Percentiles rank a stretch among this genome's conserved stretches.
phyloP scores from a whole-genome alignment of 2,797 vertebrate genomes.

The Manis javanica region DNA sequence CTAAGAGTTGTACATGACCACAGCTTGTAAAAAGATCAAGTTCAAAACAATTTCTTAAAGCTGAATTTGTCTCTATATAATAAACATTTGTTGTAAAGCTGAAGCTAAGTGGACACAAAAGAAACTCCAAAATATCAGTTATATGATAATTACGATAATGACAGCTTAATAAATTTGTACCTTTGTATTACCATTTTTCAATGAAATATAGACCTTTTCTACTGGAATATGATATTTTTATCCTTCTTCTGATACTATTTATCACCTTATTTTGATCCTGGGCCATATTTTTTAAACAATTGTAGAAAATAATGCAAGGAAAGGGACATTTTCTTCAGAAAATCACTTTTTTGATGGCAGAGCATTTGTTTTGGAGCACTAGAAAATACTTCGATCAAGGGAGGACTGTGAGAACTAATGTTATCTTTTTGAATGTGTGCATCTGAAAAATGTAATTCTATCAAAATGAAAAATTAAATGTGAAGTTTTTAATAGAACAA shows the following conservation, averaged over 20 bases:
- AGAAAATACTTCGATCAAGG: constrained; percentile 42
- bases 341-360: neutral
- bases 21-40: neutral
- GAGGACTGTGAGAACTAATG: neutral
- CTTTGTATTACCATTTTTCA: constrained; percentile 28
- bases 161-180: constrained; percentile 25
- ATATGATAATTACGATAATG: neutral
- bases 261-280: neutral
- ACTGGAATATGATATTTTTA: neutral
- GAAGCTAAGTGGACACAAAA: constrained; percentile 12
- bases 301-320: neutral
- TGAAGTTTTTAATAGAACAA: neutral
- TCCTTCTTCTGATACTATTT: neutral
- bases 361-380: neutral
- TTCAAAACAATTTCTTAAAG: neutral
- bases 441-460: neutral
- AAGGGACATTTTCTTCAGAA: neutral
- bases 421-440: neutral
- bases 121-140: constrained; percentile 8
- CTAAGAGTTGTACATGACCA: neutral
- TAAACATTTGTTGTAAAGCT: constrained; percentile 13
- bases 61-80: neutral
- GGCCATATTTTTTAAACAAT: neutral
- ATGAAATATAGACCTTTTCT: constrained; percentile 34
- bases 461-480: constrained; percentile 49